These are phyloP conservation scores for Eupeodes corollae DNA, from an alignment of 1,140 invertebrate genomes.

Conservation along the genomic window DNA sequence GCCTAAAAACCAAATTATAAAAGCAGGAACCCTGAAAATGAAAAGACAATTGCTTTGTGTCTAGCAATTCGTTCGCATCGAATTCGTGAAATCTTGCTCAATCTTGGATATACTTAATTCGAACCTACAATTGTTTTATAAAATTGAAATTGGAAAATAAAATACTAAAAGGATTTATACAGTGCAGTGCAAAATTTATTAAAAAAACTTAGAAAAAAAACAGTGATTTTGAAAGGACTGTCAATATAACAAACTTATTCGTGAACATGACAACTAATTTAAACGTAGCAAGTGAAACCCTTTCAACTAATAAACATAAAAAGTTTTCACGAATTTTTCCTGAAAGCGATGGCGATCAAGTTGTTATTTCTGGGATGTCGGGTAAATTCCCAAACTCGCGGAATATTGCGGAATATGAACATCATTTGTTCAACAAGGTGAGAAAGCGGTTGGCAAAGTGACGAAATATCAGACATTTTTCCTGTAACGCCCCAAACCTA, in stretches of 20 bases:
- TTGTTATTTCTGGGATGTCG: constrained; percentile 66
- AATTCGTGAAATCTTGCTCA: constrained; percentile 10
- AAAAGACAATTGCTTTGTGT: constrained; percentile 20
- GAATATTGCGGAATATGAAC: constrained; percentile 62
- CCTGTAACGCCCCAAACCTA: too few relatives aligned
- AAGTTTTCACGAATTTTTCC: constrained; percentile 23
- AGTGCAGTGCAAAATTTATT: neutral
- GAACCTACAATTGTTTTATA: neutral
- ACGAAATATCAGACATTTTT: too few relatives aligned
- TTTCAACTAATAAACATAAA: constrained; percentile 16
- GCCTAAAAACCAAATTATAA: constrained; percentile 14
- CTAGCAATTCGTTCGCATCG: constrained; percentile 17
- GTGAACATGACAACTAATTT: too few relatives aligned
- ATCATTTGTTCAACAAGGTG: constrained; percentile 69
- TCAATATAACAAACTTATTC: too few relatives aligned
- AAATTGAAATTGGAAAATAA: neutral
- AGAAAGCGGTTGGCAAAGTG: neutral
- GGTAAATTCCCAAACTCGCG: constrained; percentile 79
- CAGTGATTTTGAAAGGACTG: neutral
- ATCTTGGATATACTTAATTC: neutral
- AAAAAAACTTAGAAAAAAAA: neutral
- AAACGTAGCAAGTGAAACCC: neutral
- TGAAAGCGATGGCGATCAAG: constrained; percentile 52
- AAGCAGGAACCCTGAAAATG: constrained; percentile 11
- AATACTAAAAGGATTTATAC: neutral